Evolutionary conservation across 2,113 vertebrate genomes (phyloP).

Genomic region (Anas platyrhynchos): DNA sequence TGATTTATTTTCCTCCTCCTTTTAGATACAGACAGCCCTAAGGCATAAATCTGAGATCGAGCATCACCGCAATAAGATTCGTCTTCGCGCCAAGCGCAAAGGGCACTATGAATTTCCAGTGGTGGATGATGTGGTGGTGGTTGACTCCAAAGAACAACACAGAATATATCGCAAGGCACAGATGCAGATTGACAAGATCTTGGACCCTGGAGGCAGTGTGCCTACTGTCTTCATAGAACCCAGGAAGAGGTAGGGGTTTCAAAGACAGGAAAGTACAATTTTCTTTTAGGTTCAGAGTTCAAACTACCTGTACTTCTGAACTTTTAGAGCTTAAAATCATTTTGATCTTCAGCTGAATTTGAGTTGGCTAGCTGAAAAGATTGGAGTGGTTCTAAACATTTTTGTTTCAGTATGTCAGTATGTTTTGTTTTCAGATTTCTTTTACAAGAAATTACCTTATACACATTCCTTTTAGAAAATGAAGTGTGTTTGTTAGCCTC

Average conservation of each 20-base stretch:
- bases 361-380: neutral
- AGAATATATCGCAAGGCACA: slow-evolving; percentile 93
- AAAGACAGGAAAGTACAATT: neutral
- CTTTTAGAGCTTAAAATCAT: neutral
- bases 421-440: neutral
- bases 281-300: neutral
- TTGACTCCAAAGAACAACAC: slow-evolving; percentile 89
- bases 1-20: neutral
- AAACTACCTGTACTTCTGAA: neutral
- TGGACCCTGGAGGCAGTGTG: slow-evolving; percentile 87
- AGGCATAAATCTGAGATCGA: slow-evolving; percentile 98
- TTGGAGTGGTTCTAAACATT: neutral
- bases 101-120: slow-evolving; percentile 97
- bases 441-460: neutral
- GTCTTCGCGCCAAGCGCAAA: slow-evolving; percentile 94
- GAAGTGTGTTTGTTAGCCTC: neutral
- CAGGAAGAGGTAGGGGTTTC: slow-evolving; percentile 83
- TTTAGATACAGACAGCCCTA: slow-evolving; percentile 91
- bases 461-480: neutral
- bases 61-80: slow-evolving; percentile 98
- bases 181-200: slow-evolving; percentile 97
- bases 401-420: neutral
- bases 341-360: neutral
- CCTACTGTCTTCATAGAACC: slow-evolving; percentile 89
- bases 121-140: slow-evolving; percentile 87